Evolutionary conservation across 2,113 vertebrate genomes (phyloP).

Genomic region (Brachyhypopomus gauderio): DNA sequence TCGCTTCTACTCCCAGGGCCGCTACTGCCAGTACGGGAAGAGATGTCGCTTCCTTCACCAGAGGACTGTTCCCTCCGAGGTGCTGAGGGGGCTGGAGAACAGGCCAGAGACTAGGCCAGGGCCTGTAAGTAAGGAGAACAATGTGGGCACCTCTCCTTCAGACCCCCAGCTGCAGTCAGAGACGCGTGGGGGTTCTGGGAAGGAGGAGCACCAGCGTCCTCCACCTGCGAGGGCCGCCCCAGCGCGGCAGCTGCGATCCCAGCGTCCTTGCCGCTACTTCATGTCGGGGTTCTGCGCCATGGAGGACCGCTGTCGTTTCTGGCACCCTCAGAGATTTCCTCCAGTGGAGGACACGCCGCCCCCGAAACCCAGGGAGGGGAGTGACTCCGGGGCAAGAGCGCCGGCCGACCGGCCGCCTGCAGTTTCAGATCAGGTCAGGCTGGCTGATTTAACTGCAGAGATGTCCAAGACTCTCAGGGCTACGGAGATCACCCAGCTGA

Average conservation of each 20-base stretch:
- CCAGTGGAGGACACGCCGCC: constrained; percentile 41
- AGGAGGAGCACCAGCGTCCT: constrained; percentile 1
- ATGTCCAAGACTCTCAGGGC: constrained; percentile 66
- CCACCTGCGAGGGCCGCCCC: constrained; percentile 33
- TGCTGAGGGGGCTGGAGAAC: constrained; percentile 38
- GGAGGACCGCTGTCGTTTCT: constrained; percentile 79
- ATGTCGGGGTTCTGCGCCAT: constrained; percentile 77
- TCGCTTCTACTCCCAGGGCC: constrained; percentile 76
- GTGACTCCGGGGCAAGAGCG: constrained; percentile 8
- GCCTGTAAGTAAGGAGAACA: not conserved
- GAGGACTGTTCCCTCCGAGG: constrained; percentile 42
- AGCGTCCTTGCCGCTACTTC: constrained; percentile 75
- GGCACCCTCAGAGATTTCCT: constrained; percentile 71
- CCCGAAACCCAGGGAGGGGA: constrained; percentile 2
- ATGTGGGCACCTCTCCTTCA: not conserved
- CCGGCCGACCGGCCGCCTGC: constrained; percentile 35
- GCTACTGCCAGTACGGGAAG: constrained; percentile 73
- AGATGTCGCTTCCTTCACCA: constrained; percentile 76
- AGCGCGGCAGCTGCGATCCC: constrained; percentile 24
- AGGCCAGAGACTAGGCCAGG: not conserved
- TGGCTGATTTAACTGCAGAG: constrained; percentile 73
- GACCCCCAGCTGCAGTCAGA: not conserved
- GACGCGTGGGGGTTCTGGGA: not conserved
- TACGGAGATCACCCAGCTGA: constrained; percentile 76
- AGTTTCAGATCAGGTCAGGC: constrained; percentile 64